phyloP scores from a whole-genome alignment of 2,888 invertebrate genomes.

The Mayetiola destructor region DNA sequence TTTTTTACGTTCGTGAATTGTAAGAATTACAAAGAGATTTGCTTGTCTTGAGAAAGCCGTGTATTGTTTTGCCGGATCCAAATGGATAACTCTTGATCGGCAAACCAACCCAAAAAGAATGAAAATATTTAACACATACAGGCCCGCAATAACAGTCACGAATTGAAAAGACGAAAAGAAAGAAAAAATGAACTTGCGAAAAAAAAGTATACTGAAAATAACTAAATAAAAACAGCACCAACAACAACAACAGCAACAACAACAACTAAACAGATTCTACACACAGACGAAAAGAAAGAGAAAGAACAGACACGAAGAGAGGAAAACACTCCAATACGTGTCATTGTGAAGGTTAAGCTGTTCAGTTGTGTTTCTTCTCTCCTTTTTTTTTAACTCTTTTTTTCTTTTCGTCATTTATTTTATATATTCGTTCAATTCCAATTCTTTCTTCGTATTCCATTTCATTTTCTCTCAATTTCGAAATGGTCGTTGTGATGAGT shows the following conservation, averaged over 20 bases:
- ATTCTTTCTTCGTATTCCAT: too few relatives aligned
- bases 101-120: too few relatives aligned
- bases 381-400: not conserved
- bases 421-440: too few relatives aligned
- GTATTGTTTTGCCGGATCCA: too few relatives aligned
- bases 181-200: not conserved
- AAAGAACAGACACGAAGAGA: constrained; percentile 11
- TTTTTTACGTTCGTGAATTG: too few relatives aligned
- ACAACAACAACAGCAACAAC: not conserved
- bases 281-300: not conserved
- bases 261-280: not conserved
- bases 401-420: not conserved
- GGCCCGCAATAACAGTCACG: not conserved
- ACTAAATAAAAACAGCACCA: not conserved
- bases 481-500: too few relatives aligned
- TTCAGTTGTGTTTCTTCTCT: not conserved
- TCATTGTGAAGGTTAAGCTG: constrained; percentile 12
- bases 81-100: too few relatives aligned
- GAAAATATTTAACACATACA: too few relatives aligned
- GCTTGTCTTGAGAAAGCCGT: too few relatives aligned
- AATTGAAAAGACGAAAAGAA: not conserved
- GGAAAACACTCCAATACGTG: constrained; percentile 13
- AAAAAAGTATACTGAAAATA: not conserved
- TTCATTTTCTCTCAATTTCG: too few relatives aligned
- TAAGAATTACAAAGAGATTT: too few relatives aligned